phyloP scores from a whole-genome alignment of 2,888 invertebrate species.

The Linyphia triangularis region DNA sequence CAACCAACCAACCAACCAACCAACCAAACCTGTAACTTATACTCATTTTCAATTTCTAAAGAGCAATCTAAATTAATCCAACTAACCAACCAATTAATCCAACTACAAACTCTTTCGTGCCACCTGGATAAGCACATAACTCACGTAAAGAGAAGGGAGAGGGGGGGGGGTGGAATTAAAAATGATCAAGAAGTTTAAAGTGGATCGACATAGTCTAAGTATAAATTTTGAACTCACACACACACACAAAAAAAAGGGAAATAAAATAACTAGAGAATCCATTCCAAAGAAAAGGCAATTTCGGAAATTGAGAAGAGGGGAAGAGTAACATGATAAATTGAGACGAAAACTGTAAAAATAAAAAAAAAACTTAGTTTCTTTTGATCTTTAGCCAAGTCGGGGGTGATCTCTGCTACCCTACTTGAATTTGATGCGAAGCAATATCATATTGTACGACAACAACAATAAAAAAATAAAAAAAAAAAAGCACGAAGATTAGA shows the following conservation, averaged over 20 bases:
- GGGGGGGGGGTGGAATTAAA: too few relatives aligned
- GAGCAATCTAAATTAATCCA: too few relatives aligned
- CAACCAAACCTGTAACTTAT: too few relatives aligned
- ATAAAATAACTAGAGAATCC: too few relatives aligned
- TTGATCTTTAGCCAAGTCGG: conserved; percentile 16
- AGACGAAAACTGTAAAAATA: background rate
- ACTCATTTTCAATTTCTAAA: too few relatives aligned
- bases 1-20: too few relatives aligned
- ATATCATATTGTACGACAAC: conserved; percentile 2
- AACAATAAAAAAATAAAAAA: conserved; percentile 22
- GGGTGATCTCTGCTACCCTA: background rate
- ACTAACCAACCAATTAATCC: too few relatives aligned
- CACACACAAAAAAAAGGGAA: background rate
- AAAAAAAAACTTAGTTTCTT: background rate
- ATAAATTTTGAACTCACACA: background rate
- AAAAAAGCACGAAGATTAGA: conserved; percentile 32
- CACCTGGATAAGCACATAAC: too few relatives aligned
- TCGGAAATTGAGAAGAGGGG: background rate
- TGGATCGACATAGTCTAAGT: too few relatives aligned
- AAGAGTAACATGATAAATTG: background rate
- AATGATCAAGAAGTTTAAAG: too few relatives aligned
- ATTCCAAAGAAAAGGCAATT: background rate
- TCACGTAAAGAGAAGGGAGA: too few relatives aligned
- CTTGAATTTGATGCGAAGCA: background rate
- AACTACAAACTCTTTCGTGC: too few relatives aligned